phyloP scores from a whole-genome alignment of 1,140 invertebrate genomes.

The Lerema accius region DNA sequence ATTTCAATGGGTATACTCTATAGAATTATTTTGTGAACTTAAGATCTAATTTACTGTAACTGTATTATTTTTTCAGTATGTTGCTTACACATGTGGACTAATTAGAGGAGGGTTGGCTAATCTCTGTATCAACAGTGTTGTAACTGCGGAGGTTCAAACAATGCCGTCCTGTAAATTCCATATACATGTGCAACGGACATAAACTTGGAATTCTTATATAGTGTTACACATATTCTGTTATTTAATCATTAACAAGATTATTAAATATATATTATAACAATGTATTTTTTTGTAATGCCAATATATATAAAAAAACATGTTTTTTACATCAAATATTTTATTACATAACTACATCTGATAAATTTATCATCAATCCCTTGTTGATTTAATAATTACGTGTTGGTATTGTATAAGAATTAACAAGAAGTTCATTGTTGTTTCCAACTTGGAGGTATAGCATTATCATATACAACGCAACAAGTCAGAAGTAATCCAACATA shows the following conservation, averaged over 20 bases:
- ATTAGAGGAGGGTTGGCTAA: conserved; percentile 97
- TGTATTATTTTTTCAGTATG: conserved; percentile 86
- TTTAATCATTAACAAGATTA: too few relatives aligned
- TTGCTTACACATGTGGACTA: conserved; percentile 98
- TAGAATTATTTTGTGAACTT: too few relatives aligned
- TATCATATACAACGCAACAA: conserved; percentile 60
- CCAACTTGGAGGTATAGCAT: conserved; percentile 70
- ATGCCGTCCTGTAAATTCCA: conserved; percentile 98
- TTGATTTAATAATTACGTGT: too few relatives aligned
- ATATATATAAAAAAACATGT: too few relatives aligned
- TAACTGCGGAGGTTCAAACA: conserved; percentile 96
- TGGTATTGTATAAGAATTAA: too few relatives aligned
- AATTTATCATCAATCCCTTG: too few relatives aligned
- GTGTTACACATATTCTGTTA: too few relatives aligned
- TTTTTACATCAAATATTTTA: background rate
- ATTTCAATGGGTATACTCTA: too few relatives aligned
- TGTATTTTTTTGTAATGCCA: too few relatives aligned
- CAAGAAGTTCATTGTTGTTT: too few relatives aligned
- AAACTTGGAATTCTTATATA: conserved; percentile 22
- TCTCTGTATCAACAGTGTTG: conserved; percentile 95
- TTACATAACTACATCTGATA: background rate
- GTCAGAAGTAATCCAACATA: conserved; percentile 67
- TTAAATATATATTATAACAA: too few relatives aligned
- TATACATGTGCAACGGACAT: conserved; percentile 90
- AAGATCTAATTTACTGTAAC: too few relatives aligned